phyloP scores from a whole-genome alignment of 2,888 invertebrate species.

The Xestia rhomboidea region DNA sequence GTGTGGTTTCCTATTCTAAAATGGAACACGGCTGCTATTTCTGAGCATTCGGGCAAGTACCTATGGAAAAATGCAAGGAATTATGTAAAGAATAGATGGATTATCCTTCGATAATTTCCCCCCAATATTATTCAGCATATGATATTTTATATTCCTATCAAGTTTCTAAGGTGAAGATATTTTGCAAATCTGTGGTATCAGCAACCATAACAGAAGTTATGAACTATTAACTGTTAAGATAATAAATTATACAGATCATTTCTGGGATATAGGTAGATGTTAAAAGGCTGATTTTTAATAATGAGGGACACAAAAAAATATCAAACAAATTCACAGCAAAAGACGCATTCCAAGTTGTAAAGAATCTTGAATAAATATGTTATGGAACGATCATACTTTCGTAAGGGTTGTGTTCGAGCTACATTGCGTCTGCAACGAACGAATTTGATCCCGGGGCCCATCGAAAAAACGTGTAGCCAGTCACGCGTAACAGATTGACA shows the following conservation, averaged over 20 bases:
- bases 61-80: background rate
- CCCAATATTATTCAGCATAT: background rate
- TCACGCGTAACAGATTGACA: slow-evolving; percentile 85
- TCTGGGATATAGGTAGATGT: background rate
- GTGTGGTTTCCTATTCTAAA: background rate
- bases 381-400: slow-evolving; percentile 37
- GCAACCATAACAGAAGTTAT: too few relatives aligned
- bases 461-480: slow-evolving; percentile 73
- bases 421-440: slow-evolving; percentile 76
- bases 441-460: slow-evolving; percentile 78
- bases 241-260: background rate
- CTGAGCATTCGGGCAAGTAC: background rate
- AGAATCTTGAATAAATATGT: slow-evolving; percentile 39
- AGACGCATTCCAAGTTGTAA: background rate
- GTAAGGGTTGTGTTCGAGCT: slow-evolving; percentile 69
- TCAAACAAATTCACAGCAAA: background rate
- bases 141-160: background rate
- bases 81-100: background rate
- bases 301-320: background rate
- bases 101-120: background rate
- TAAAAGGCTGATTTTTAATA: background rate
- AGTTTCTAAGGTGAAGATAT: background rate
- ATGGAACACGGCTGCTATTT: background rate
- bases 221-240: background rate
- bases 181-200: background rate